These are phyloP conservation scores for Caradrina kadenii DNA, from an alignment of 2,888 invertebrate genomes.

Conservation along the genomic window DNA sequence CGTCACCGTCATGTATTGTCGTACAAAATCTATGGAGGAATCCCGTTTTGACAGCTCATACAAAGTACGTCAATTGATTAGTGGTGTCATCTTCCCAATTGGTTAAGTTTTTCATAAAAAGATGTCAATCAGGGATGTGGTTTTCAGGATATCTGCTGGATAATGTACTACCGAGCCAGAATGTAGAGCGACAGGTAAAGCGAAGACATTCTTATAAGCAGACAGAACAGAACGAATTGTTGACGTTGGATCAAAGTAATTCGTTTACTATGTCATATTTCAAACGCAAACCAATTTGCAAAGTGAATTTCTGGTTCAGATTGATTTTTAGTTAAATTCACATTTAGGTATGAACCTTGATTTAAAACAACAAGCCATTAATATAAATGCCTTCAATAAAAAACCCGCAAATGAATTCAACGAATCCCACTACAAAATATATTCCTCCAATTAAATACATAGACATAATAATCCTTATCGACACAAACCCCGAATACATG, in stretches of 20 bases:
- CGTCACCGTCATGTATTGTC: too few relatives aligned
- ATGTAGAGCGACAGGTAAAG: slow-evolving; percentile 33
- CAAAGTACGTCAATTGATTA: too few relatives aligned
- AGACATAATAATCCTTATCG: slow-evolving; percentile 16
- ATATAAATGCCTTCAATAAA: too few relatives aligned
- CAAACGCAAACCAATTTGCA: not conserved
- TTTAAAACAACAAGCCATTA: not conserved
- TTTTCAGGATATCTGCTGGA: not conserved
- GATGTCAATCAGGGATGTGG: too few relatives aligned
- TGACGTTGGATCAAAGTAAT: slow-evolving; percentile 60
- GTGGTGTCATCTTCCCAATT: too few relatives aligned
- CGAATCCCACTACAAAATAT: slow-evolving; percentile 5
- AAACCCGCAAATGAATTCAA: slow-evolving; percentile 2
- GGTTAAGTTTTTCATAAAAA: too few relatives aligned
- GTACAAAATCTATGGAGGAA: too few relatives aligned
- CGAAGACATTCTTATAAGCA: slow-evolving; percentile 45
- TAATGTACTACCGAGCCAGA: slow-evolving; percentile 19
- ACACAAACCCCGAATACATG: slow-evolving; percentile 39
- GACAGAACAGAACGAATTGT: slow-evolving; percentile 52
- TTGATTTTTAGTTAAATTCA: not conserved
- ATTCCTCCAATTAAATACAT: slow-evolving; percentile 4
- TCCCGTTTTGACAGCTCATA: too few relatives aligned
- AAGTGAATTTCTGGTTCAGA: too few relatives aligned
- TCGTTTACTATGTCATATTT: slow-evolving; percentile 7
- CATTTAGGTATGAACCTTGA: not conserved